Base-by-base conservation (phyloP, 2,888 invertebrate genomes). In the Cylloceria caligata region DNA sequence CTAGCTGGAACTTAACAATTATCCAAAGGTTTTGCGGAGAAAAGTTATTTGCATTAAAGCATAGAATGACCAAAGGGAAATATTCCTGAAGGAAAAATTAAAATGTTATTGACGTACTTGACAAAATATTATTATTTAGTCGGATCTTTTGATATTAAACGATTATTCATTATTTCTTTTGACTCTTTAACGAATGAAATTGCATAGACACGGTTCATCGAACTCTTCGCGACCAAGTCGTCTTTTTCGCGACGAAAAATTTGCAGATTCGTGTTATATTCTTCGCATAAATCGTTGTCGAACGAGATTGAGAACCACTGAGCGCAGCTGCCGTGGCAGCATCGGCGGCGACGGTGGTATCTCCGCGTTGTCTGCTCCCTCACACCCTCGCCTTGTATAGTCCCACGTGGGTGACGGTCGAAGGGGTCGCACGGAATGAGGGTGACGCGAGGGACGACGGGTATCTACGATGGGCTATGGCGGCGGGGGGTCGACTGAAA, bases 321-420 rank as follows among this genome's bases (percentile, higher is more conserved):
- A 86, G 88, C 91, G 89, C 91, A 91, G 91, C 91, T 91, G 91
- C 91, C 91, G 90, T 90, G 82, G 81, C 88, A 89, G 87, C 88
- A 87, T 74, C 80, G 57, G 39, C 80, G 60, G 62, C 77, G 62
- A 69, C 85, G 84, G 83, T 72, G 76, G 89, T 91, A 90, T 90
- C 83, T 90, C 91, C 88, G 90, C 90, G 91, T 90, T 90, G 90
- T 90, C 91, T 90, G 89, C 89, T 87, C 87, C 89, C 91, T 90
- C 91, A 89, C 90, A 90, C 91, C 89, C 90, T 89, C 89, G 88
- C 88, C 88, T 89, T 88, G 88, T 88, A 88, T 81, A 77, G 80
- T 90, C 89, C 92, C 91, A 91, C 92, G 92, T 91, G 92, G 91
- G 90, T 89, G 91, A 90, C 89, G 91, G 91, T 91, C 91, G 92